Evolutionary conservation across 2,888 invertebrate genomes (phyloP), one percentile per base, ranked within the genome.

Genomic region (Melinaea menophilus): DNA sequence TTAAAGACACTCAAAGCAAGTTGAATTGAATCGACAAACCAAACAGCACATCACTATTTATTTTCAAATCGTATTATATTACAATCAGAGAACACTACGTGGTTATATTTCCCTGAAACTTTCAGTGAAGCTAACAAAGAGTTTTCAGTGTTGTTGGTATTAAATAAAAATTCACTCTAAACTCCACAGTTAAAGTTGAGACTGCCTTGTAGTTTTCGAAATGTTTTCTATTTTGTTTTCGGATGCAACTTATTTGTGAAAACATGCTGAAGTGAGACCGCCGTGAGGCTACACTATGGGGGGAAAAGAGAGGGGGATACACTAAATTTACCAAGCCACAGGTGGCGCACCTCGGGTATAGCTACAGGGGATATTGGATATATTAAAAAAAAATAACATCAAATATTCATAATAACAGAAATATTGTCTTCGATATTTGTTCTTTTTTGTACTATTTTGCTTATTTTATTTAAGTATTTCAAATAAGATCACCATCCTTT

Each of bases 251-350:
- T 90, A 90, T 90, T 90, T 89, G 90, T 88, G 88, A 89, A 88
- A 90, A 89, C 89, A 87, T 76, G 86, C 79, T 73, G 61, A 77
- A 89, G 68, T 57, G 84, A 79, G 86, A 86, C 46, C 62, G 78
- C 46, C 69, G 66, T 73, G 76, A 63, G 59, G 63, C 69, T 71
- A 66, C 66, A 62, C 55, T 47, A 59, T 69, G 71, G 51, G 85
- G 71, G 75, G 4, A 75, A 89, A 63, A 63, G 77, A 71, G 85
- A 84, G 56, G 69, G 75, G 76, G 76, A 84, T 82, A 88, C 83
- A 85, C 86, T 86, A 90, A 90, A 90, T 89, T 90, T 89, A 88
- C 88, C 84, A 82, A 90, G 88, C 90, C 84, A 90, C 90, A 90
- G 90, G 90, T 90, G 90, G 88, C 85, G 86, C 77, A 85, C 90